Conservation (phyloP, 23 tunicate genomes). For the Phallusia fumigata region DNA sequence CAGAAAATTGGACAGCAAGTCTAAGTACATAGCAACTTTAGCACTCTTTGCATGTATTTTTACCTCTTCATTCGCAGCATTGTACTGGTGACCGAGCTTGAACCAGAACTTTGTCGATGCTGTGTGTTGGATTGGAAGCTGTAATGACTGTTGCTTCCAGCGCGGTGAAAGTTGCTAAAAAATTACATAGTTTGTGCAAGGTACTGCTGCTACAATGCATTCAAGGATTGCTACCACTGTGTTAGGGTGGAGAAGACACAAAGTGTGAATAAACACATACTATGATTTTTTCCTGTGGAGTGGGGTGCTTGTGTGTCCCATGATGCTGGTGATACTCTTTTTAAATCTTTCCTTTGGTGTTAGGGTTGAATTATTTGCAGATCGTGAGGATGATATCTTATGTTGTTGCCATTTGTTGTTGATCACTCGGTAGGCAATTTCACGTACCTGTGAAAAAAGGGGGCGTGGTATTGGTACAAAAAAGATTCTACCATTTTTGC, state of each 20-base stretch:
- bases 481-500: background rate
- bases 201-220: background rate
- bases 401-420: conserved; percentile 72
- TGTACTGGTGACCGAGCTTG: conserved; percentile 44
- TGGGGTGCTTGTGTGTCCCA: conserved; percentile 40
- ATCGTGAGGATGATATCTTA: conserved; percentile 42
- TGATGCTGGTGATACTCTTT: conserved; percentile 47
- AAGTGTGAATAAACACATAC: background rate
- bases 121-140: conserved; percentile 60
- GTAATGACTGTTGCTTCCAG: conserved; percentile 20
- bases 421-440: conserved; percentile 42
- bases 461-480: too few relatives aligned
- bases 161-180: background rate
- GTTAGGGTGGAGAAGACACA: too few relatives aligned
- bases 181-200: background rate
- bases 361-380: conserved; percentile 47
- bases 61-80: conserved; percentile 41
- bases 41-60: background rate
- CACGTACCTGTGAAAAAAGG: conserved; percentile 37
- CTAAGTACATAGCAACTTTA: too few relatives aligned
- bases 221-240: too few relatives aligned
- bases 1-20: too few relatives aligned
- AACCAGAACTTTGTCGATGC: conserved; percentile 49
- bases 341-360: conserved; percentile 12
- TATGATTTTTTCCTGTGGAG: conserved; percentile 13